Conservation (phyloP, 2,888 invertebrate species). For the Chrysolina haemoptera region DNA sequence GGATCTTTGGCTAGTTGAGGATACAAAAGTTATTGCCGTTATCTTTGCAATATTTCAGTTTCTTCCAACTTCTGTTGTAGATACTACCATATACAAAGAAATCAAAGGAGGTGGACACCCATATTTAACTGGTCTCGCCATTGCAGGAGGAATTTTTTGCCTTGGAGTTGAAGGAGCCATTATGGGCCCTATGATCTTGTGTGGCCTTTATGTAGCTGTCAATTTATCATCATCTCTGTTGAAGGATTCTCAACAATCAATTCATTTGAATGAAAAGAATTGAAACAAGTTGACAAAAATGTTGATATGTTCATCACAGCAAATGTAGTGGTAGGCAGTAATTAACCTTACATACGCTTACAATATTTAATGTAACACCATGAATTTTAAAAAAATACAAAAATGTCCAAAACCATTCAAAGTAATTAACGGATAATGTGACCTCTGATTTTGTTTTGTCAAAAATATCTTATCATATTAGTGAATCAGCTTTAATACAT, state of each 20-base stretch:
- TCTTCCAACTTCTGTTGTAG: slow-evolving; percentile 92
- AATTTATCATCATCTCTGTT: slow-evolving; percentile 84
- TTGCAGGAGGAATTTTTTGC: slow-evolving; percentile 98
- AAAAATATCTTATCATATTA: no score
- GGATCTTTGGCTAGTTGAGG: slow-evolving; percentile 95
- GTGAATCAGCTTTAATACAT: no score
- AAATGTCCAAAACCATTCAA: no score
- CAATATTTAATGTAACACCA: no score
- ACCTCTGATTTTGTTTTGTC: no score
- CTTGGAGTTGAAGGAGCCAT: slow-evolving; percentile 97
- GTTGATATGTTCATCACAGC: no score
- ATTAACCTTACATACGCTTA: no score
- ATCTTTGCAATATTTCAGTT: slow-evolving; percentile 88
- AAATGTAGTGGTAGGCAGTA: no score
- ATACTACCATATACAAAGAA: slow-evolving; percentile 96
- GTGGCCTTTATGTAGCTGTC: slow-evolving; percentile 93
- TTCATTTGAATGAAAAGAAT: background rate
- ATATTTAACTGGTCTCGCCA: slow-evolving; percentile 95
- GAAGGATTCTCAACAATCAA: slow-evolving; percentile 71
- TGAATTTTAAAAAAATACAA: no score
- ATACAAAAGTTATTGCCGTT: slow-evolving; percentile 85
- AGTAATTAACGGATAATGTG: no score
- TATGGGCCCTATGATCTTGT: slow-evolving; percentile 94
- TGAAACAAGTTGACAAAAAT: background rate
- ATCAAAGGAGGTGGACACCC: slow-evolving; percentile 97